A percentile compares a stretch with the other conserved stretches of the same genome.
Conservation (phyloP, 2,888 invertebrate genomes). For the Rhagonycha lutea region DNA sequence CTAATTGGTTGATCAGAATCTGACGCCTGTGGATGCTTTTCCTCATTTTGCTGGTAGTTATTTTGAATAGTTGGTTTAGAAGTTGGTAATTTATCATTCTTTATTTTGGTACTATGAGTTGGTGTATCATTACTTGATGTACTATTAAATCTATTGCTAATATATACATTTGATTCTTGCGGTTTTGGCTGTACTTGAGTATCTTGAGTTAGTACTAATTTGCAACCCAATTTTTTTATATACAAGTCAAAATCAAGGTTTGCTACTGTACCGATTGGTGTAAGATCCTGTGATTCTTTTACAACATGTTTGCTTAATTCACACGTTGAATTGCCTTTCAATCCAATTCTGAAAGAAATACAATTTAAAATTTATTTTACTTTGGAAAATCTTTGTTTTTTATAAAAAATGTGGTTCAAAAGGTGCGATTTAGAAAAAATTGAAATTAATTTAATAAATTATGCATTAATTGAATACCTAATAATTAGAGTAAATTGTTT, state of each 20-base stretch:
- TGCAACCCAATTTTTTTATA: constrained; percentile 60
- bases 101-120: neutral
- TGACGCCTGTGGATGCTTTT: neutral
- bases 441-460: too few species aligned
- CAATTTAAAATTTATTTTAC: neutral
- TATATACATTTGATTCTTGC: neutral
- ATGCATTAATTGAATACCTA: too few species aligned
- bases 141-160: neutral
- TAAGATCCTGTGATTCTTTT: constrained; percentile 55
- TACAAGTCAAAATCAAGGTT: constrained; percentile 69
- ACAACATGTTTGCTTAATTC: constrained; percentile 58
- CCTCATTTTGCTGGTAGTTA: neutral
- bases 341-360: constrained; percentile 58
- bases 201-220: constrained; percentile 44
- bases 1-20: constrained; percentile 3
- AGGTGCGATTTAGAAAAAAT: too few species aligned
- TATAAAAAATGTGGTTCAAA: too few species aligned
- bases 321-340: constrained; percentile 67
- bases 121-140: neutral
- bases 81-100: neutral
- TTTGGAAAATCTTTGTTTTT: too few species aligned
- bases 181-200: constrained; percentile 26
- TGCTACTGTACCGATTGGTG: constrained; percentile 58
- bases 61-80: neutral
- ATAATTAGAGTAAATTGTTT: too few species aligned